Conservation (phyloP, 2,797 vertebrate genomes). For the Antennarius maculatus region DNA sequence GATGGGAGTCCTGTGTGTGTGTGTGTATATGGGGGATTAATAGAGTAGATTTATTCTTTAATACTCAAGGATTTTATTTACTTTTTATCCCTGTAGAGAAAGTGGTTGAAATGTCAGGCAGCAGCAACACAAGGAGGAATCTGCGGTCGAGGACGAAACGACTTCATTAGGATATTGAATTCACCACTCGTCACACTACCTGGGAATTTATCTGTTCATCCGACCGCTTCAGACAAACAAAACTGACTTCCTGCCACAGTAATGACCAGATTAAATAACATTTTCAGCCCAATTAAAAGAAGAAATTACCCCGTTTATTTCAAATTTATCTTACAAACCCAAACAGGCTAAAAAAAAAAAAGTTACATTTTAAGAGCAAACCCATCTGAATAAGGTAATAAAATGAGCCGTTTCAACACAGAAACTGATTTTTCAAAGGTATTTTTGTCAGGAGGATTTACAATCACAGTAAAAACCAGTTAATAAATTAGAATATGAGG, state of each 20-base stretch:
- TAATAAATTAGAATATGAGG: not conserved
- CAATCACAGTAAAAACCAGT: no score
- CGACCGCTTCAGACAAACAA: not conserved
- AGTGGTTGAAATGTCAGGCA: slow-evolving; percentile 24
- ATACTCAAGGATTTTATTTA: not conserved
- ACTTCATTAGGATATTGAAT: slow-evolving; percentile 19
- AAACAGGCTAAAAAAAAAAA: not conserved
- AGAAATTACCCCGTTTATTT: no score
- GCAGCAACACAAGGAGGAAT: slow-evolving; percentile 16
- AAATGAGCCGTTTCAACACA: not conserved
- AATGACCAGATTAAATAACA: no score
- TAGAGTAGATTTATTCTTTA: no score
- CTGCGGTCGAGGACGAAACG: not conserved
- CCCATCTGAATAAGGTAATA: not conserved
- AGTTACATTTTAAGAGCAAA: not conserved
- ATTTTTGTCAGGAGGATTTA: no score
- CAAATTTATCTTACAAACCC: no score
- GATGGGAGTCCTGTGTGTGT: not conserved
- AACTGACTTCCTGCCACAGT: not conserved
- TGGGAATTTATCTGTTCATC: no score
- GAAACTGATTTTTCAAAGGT: no score
- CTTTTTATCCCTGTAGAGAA: slow-evolving; percentile 1
- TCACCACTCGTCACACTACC: not conserved
- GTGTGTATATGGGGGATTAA: no score
- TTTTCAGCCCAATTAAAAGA: no score